phyloP scores from a whole-genome alignment of 2,888 invertebrate genomes.

The Platerodrilus igneus region DNA sequence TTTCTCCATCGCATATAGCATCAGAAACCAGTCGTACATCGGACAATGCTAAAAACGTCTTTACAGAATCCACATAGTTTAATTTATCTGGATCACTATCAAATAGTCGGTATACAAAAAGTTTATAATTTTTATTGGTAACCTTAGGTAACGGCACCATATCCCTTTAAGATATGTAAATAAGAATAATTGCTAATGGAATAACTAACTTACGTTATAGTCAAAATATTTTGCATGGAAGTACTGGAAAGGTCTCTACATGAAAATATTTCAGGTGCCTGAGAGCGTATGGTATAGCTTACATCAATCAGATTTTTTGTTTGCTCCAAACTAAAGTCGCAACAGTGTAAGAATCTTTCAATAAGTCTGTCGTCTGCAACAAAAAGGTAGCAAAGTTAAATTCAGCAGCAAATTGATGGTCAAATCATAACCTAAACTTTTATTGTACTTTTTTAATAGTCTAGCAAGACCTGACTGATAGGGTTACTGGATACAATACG shows the following conservation, averaged over 20 bases:
- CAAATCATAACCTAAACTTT: no score
- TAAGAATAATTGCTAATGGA: slow-evolving; percentile 2
- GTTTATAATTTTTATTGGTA: slow-evolving; percentile 62
- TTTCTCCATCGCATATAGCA: slow-evolving; percentile 60
- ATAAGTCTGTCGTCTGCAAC: slow-evolving; percentile 56
- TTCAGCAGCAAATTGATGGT: slow-evolving; percentile 5
- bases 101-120: slow-evolving; percentile 61
- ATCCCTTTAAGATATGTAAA: slow-evolving; percentile 53
- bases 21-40: slow-evolving; percentile 60
- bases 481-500: no score
- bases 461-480: no score
- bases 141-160: slow-evolving; percentile 63
- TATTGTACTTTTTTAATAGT: no score
- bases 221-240: slow-evolving; percentile 53
- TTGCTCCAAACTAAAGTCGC: slow-evolving; percentile 55
- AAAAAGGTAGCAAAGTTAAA: not conserved
- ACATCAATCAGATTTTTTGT: slow-evolving; percentile 50
- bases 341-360: slow-evolving; percentile 54
- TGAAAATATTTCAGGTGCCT: slow-evolving; percentile 58
- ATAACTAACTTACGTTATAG: slow-evolving; percentile 46
- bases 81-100: slow-evolving; percentile 62
- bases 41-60: slow-evolving; percentile 68
- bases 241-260: slow-evolving; percentile 55
- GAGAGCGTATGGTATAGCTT: slow-evolving; percentile 55
- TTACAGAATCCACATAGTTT: slow-evolving; percentile 61